Conservation (phyloP, 2,888 invertebrate species). For the Empis stercorea region DNA sequence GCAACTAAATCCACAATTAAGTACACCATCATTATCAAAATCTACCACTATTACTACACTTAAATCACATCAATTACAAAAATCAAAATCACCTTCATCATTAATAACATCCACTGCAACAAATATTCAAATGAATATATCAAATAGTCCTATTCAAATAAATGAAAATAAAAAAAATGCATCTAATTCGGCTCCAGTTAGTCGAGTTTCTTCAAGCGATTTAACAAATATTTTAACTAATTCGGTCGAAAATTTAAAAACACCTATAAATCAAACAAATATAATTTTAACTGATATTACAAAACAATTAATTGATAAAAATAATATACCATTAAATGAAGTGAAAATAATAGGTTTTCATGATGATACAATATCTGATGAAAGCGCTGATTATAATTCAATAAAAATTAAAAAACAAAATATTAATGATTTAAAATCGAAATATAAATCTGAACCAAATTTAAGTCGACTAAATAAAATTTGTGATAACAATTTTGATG, state of each 20-base stretch:
- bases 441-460: conserved; percentile 34
- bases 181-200: conserved; percentile 25
- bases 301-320: conserved; percentile 16
- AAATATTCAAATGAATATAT: conserved; percentile 1
- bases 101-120: conserved; percentile 16
- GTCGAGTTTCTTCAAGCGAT: conserved; percentile 27
- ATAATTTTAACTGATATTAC: conserved; percentile 16
- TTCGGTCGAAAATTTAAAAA: conserved; percentile 5
- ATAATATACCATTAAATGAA: not conserved
- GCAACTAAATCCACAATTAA: conserved; percentile 12
- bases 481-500: too few relatives aligned
- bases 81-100: conserved; percentile 32
- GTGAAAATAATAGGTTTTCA: conserved; percentile 2
- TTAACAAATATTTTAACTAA: conserved; percentile 5
- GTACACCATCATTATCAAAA: conserved; percentile 11
- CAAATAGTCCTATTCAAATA: not conserved
- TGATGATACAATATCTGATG: not conserved
- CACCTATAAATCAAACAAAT: not conserved
- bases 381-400: conserved; percentile 19
- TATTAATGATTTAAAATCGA: conserved; percentile 20
- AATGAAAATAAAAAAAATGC: not conserved
- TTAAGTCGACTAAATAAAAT: conserved; percentile 17
- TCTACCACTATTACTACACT: conserved; percentile 13
- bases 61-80: conserved; percentile 21
- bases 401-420: conserved; percentile 16